phyloP scores from a whole-genome alignment of 2,113 vertebrate genomes.

The Pantherophis guttatus region DNA sequence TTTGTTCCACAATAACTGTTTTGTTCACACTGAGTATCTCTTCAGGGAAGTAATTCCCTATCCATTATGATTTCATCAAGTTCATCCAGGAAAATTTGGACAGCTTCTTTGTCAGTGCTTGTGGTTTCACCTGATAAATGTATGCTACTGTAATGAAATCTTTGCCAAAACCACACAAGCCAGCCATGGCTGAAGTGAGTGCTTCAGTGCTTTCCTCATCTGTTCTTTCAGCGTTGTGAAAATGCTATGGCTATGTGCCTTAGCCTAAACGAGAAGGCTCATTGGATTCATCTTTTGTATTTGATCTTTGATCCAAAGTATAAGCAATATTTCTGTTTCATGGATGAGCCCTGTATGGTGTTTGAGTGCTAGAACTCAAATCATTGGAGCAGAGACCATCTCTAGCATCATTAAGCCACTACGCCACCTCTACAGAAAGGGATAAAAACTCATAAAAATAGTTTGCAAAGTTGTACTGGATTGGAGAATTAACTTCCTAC shows the following conservation, averaged over 20 bases:
- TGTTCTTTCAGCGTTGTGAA: neutral
- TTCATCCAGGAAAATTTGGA: neutral
- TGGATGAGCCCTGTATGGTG: neutral
- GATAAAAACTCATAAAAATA: too few relatives aligned
- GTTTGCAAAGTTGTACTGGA: neutral
- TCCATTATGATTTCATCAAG: neutral
- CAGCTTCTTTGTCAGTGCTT: neutral
- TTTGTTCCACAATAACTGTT: neutral
- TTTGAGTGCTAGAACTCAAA: neutral
- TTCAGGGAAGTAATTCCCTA: neutral
- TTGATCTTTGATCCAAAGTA: neutral
- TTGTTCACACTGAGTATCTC: neutral
- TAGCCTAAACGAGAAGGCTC: neutral
- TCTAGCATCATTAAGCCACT: too few relatives aligned
- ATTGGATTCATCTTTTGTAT: neutral
- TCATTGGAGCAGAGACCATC: too few relatives aligned
- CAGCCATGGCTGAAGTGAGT: neutral
- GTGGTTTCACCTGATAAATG: neutral
- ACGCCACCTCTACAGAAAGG: too few relatives aligned
- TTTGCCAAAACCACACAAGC: neutral
- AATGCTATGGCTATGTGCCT: neutral
- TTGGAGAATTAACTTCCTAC: neutral
- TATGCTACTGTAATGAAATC: neutral
- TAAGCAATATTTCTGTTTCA: neutral
- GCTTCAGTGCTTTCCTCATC: neutral